These are phyloP conservation scores for Sesia apiformis DNA, from an alignment of 2,888 invertebrate species.

Conservation along the genomic window DNA sequence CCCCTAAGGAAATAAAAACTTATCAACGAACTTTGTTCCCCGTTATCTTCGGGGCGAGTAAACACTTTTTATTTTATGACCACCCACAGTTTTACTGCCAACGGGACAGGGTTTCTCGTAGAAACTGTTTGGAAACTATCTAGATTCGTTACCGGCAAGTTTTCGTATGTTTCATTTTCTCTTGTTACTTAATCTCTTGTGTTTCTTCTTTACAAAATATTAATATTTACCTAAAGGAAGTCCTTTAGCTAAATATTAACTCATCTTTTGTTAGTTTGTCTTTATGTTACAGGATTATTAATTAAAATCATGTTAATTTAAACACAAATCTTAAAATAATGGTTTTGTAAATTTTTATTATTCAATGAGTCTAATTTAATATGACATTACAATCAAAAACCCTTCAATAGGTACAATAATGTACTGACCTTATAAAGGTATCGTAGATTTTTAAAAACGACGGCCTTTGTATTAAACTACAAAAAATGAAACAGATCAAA, in stretches of 20 bases:
- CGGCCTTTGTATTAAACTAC: no score
- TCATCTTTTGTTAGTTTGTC: neutral
- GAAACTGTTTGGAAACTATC: constrained; percentile 11
- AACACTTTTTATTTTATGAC: constrained; percentile 70
- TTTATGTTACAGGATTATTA: no score
- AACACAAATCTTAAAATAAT: no score
- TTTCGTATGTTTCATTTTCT: neutral
- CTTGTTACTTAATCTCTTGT: neutral
- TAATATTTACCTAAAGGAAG: neutral
- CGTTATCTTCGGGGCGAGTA: constrained; percentile 62
- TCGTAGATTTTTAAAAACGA: no score
- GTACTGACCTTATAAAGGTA: no score
- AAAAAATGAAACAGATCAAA: no score
- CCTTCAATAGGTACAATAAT: no score
- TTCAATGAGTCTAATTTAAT: no score
- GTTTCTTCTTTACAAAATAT: neutral
- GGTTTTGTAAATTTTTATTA: no score
- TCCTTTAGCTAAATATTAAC: neutral
- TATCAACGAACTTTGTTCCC: constrained; percentile 65
- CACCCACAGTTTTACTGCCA: constrained; percentile 50
- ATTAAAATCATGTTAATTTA: no score
- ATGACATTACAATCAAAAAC: no score
- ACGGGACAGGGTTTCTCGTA: neutral
- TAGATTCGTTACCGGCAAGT: constrained; percentile 7
- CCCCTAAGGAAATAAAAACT: constrained; percentile 65